Base-by-base conservation (phyloP, 2,888 invertebrate genomes). In the Heliconius cydno region DNA sequence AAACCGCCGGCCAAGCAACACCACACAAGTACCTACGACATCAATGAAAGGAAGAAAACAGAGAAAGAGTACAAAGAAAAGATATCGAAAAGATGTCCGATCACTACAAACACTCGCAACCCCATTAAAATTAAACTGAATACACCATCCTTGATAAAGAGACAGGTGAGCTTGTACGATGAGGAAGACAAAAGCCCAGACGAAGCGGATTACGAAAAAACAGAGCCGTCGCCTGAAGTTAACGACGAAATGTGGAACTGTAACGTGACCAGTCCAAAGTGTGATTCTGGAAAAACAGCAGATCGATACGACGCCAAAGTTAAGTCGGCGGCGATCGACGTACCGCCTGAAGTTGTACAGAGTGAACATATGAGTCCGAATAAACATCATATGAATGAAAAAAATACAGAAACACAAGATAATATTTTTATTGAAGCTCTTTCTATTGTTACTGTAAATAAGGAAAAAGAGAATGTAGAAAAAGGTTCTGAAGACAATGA, bases 121-220 rank as follows among this genome's bases (percentile, higher is more conserved):
- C 94, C 94, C 9, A 95, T 94, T 70, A 94, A 93, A 84, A 94
- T 94, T 46, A 93, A 92, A 84, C 86, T 94, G 41, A 88, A 92
- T 84, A 89, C 92, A 80, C 94, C 95, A 77, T 94, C 96, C 10
- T 90, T 95, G 84, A 95, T 95, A 85, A 95, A 93, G 86, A 92
- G 95, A 85, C 93, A 92, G 85, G 92, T 95, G 86, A 91, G 91
- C 84, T 90, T 95, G 84, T 96, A 96, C 83, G 96, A 96, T 84
- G 96, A 81, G 28, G 83, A 83, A 41, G 85, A 84, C 10, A 66
- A 52, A 15, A 80, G 82, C 30, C 83, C 78, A 22, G 84, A 84
- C 25, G 74, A 77, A 46, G 82, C 79, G 46, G 46, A 38, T 15
- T 65, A 79, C 12, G 83, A 82, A 6, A 84, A 83, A 46, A 22